Percentiles rank a stretch among this genome's conserved stretches.
Evolutionary conservation across 2,888 invertebrate genomes (phyloP).

Genomic region (Ormia ochracea): DNA sequence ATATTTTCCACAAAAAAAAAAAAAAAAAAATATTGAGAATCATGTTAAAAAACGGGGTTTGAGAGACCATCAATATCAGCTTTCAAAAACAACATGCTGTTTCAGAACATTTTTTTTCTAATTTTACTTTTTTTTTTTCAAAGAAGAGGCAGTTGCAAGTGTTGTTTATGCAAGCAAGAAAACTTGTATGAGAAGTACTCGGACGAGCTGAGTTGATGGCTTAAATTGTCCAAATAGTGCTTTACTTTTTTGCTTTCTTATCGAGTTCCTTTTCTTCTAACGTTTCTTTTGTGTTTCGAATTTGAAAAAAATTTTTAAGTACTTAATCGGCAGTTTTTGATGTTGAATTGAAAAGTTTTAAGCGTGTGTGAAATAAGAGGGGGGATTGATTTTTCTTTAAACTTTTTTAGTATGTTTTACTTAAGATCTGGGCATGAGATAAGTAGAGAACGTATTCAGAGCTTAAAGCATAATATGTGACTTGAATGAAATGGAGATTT

Average conservation of each 20-base stretch:
- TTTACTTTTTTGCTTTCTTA: not conserved
- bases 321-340: constrained; percentile 42
- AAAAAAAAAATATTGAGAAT: not conserved
- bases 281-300: constrained; percentile 32
- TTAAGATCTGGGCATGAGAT: not conserved
- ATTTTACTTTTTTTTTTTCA: constrained; percentile 20
- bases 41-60: not conserved
- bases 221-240: not conserved
- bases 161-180: not conserved
- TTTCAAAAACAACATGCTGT: constrained; percentile 55
- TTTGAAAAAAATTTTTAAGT: constrained; percentile 22
- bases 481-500: constrained; percentile 28
- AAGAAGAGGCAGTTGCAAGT: not conserved
- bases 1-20: not conserved
- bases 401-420: not conserved
- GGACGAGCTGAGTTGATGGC: not conserved
- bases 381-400: constrained; percentile 1
- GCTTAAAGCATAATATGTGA: constrained; percentile 43
- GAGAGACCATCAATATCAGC: constrained; percentile 63
- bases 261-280: constrained; percentile 20
- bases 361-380: constrained; percentile 47
- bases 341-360: constrained; percentile 28
- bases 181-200: not conserved
- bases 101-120: no score
- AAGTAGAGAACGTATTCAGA: constrained; percentile 22